Base-by-base conservation (phyloP, 1,140 invertebrate genomes). In the Zaprionus vittiger region DNA sequence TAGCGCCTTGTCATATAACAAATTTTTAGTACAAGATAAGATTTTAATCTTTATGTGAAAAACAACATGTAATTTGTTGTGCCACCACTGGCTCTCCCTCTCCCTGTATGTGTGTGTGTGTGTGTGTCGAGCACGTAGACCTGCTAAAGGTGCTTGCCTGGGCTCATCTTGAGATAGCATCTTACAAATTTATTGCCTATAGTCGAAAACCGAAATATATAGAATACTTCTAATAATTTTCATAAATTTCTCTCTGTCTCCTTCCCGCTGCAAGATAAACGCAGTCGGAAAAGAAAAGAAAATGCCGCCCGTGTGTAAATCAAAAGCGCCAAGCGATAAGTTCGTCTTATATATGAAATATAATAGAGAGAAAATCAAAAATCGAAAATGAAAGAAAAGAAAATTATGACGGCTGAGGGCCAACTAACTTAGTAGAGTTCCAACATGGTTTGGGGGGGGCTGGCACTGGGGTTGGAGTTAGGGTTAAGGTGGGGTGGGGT, bases 11-110 rank as follows among this genome's bases (percentile, higher is more conserved):
- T 78, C 83, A 80, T 87, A 86, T 87, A 86, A 86, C 79, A 86
- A 86, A 87, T 84, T 81, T 89, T 89, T 90, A 82, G 81, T 90
- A 82, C 79, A 81, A 81, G 85, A 90, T 90, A 90, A 90, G 85
- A 90, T 90, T 75, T 66, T 90, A 90, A 90, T 90, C 85, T 90
- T 90, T 90, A 90, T 90, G 85, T 90, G 85, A 90, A 90, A 85
- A 90, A 90, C 81, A 90, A 90, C 85, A 90, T 90, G 85, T 90
- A 90, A 90, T 90, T 90, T 90, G 85, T 90, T 90, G 81, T 84
- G 55, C 62, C 62, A 67, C 57, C 37, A 31, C 31, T 68, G 66
- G n/a, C 60, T 61, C 34, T 61, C 44, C 52, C 70, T 71, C 57
- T 59, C 56, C 15, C 31, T 49, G 47, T 66, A 24, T 55, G 41